These are phyloP conservation scores for Conus ventricosus DNA, from an alignment of 1,140 invertebrate genomes.

Conservation along the genomic window DNA sequence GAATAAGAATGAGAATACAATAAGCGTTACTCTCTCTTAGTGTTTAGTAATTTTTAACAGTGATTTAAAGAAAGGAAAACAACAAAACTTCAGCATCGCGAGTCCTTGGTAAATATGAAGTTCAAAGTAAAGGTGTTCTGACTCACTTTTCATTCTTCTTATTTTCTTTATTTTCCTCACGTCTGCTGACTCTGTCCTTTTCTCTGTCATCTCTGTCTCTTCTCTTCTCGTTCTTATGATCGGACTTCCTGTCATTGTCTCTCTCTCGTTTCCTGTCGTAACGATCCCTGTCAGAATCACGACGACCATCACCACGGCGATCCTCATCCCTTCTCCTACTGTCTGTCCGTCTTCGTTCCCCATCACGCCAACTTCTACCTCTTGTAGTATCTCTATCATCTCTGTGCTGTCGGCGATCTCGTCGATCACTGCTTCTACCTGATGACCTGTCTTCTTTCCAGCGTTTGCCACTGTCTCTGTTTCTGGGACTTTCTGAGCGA, in stretches of 20 bases:
- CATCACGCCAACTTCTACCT: conserved; percentile 23
- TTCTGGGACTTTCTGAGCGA: conserved; percentile 2
- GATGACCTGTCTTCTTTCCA: conserved; percentile 40
- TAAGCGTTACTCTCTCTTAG: no score
- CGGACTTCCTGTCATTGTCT: conserved; percentile 28
- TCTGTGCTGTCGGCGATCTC: conserved; percentile 40
- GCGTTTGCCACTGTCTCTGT: conserved; percentile 8
- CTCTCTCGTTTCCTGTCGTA: conserved; percentile 16
- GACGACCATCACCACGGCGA: conserved; percentile 3
- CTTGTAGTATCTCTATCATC: conserved; percentile 28
- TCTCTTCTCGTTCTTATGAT: conserved; percentile 35
- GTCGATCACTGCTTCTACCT: conserved; percentile 31
- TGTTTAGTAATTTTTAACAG: no score
- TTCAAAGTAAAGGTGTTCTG: no score
- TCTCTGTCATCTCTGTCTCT: conserved; percentile 38
- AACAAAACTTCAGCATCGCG: no score
- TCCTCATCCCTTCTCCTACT: conserved; percentile 31
- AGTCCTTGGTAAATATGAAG: no score
- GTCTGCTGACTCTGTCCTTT: conserved; percentile 14
- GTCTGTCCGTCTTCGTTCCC: conserved; percentile 28
- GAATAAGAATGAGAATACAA: no score
- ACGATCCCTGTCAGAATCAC: conserved; percentile 19
- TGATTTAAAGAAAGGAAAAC: no score
- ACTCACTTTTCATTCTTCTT: conserved; percentile 27
- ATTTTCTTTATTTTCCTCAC: conserved; percentile 35